phyloP scores from a whole-genome alignment of 1,140 invertebrate genomes.

The Anthonomus grandis region DNA sequence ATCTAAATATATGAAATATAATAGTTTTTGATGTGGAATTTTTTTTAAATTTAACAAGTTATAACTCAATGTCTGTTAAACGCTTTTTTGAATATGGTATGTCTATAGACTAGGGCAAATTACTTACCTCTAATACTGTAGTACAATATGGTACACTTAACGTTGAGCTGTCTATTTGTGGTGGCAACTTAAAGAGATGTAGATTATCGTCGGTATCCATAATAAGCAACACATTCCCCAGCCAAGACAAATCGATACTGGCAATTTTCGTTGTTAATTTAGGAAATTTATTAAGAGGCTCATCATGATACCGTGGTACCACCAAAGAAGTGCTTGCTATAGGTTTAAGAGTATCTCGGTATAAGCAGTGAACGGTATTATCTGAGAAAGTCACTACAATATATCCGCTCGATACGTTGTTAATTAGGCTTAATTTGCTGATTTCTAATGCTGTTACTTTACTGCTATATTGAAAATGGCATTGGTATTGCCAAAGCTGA shows the following conservation, averaged over 20 bases:
- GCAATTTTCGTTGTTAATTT: constrained; percentile 51
- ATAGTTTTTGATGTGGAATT: too few relatives aligned
- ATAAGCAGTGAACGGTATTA: constrained; percentile 72
- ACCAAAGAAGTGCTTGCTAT: constrained; percentile 55
- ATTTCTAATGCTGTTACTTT: constrained; percentile 55
- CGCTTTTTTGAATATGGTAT: not conserved
- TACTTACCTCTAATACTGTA: constrained; percentile 65
- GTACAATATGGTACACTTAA: constrained; percentile 67
- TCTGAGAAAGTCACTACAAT: constrained; percentile 72
- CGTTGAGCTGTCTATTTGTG: constrained; percentile 59
- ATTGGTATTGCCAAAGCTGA: constrained; percentile 67
- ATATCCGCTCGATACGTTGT: constrained; percentile 59
- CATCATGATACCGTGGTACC: constrained; percentile 53
- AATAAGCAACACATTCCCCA: constrained; percentile 71
- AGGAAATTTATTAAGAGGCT: constrained; percentile 52
- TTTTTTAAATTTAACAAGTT: too few relatives aligned
- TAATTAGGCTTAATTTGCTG: constrained; percentile 61
- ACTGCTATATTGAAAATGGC: constrained; percentile 55
- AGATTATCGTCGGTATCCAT: constrained; percentile 73
- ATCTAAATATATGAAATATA: too few relatives aligned
- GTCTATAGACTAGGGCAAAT: too few relatives aligned
- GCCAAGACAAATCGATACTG: constrained; percentile 70
- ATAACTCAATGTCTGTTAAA: too few relatives aligned
- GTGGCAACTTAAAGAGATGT: constrained; percentile 64
- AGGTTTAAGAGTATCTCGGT: constrained; percentile 70